phyloP scores from a whole-genome alignment of 2,113 vertebrate genomes.

The Silurus meridionalis region DNA sequence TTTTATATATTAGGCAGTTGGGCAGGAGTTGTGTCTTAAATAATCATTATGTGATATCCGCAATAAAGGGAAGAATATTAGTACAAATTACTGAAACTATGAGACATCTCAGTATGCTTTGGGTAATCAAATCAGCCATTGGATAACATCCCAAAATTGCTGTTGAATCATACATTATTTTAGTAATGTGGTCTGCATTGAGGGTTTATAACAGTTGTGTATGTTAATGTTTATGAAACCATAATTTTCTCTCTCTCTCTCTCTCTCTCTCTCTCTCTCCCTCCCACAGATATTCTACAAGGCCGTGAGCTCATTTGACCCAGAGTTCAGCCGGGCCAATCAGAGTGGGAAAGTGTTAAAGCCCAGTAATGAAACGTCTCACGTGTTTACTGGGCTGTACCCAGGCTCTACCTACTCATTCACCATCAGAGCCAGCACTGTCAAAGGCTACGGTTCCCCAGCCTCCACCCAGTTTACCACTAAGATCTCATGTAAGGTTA shows the following conservation, averaged over 20 bases:
- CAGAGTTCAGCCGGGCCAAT: conserved; percentile 93
- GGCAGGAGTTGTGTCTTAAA: neutral
- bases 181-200: neutral
- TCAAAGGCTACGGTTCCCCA: conserved; percentile 92
- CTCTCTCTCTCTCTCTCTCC: neutral
- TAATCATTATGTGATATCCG: neutral
- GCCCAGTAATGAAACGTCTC: conserved; percentile 90
- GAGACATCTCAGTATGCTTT: neutral
- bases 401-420: conserved; percentile 97
- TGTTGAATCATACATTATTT: neutral
- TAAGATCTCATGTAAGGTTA: conserved; percentile 90
- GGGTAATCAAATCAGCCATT: neutral
- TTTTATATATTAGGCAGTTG: neutral
- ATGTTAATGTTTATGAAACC: neutral
- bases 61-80: neutral
- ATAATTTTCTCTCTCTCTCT: neutral
- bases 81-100: neutral
- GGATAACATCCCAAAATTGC: neutral
- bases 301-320: conserved; percentile 96
- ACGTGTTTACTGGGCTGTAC: conserved; percentile 85
- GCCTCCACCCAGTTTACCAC: conserved; percentile 91
- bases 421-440: conserved; percentile 90
- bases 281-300: conserved; percentile 91
- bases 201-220: neutral
- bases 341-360: conserved; percentile 94